phyloP scores from a whole-genome alignment of 2,113 vertebrate species.

The Corynorhinus townsendii region DNA sequence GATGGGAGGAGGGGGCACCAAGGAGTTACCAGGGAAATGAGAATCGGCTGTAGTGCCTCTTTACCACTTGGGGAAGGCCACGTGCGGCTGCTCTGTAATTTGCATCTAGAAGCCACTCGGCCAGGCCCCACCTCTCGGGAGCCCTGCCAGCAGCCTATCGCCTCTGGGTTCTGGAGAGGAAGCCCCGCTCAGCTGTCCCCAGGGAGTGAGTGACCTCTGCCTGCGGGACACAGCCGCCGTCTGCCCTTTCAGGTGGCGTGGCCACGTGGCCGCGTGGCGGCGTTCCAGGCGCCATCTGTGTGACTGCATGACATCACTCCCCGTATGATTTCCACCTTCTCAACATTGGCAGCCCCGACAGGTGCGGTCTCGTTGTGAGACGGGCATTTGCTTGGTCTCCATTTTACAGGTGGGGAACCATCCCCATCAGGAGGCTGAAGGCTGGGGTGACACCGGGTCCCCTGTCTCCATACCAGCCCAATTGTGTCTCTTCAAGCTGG shows the following conservation, averaged over 20 bases:
- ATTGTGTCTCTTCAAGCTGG: accelerated
- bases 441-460: accelerated
- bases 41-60: background rate
- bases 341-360: background rate
- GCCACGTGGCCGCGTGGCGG: accelerated
- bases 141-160: background rate
- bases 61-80: background rate
- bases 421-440: background rate
- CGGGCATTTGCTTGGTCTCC: accelerated
- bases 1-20: accelerated
- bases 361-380: background rate
- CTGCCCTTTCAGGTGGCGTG: background rate
- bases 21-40: background rate
- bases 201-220: background rate
- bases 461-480: background rate
- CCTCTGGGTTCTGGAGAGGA: background rate
- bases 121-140: background rate
- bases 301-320: background rate
- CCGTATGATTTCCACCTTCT: background rate
- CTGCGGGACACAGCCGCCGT: background rate
- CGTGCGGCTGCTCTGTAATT: background rate
- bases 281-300: background rate
- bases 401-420: background rate
- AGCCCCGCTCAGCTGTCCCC: background rate
- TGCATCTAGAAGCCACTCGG: background rate